These are phyloP conservation scores for Clamator glandarius DNA, from an alignment of 2,797 vertebrate species.

Conservation along the genomic window DNA sequence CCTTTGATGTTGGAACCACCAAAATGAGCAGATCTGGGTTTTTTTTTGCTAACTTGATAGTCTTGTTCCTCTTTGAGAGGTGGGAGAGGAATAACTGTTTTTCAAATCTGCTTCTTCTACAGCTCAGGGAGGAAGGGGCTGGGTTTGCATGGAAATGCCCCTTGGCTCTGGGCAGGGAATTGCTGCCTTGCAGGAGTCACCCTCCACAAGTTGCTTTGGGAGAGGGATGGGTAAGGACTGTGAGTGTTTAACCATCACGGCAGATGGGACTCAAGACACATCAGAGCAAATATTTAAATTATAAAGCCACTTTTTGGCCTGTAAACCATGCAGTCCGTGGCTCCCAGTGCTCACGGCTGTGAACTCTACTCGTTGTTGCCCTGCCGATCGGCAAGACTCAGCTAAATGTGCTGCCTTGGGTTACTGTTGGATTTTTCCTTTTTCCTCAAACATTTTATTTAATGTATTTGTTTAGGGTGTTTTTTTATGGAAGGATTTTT, in stretches of 20 bases:
- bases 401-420: neutral
- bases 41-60: neutral
- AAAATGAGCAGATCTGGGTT: neutral
- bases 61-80: neutral
- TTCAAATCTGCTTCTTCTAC: neutral
- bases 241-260: neutral
- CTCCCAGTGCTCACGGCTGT: neutral
- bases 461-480: conserved; percentile 12
- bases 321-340: neutral
- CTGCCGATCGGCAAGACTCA: neutral
- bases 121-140: neutral
- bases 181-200: accelerated
- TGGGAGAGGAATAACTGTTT: neutral
- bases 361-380: conserved; percentile 4
- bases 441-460: neutral
- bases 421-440: neutral
- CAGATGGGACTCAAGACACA: conserved; percentile 1
- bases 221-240: accelerated
- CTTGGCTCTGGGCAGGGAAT: neutral
- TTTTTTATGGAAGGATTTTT: conserved; percentile 48
- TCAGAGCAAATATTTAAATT: conserved; percentile 69
- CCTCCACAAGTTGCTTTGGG: neutral
- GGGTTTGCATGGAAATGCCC: neutral
- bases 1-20: neutral
- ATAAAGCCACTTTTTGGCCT: conserved; percentile 37